These are phyloP conservation scores for Hyposoter didymator DNA, from an alignment of 2,888 invertebrate genomes.

Conservation along the genomic window DNA sequence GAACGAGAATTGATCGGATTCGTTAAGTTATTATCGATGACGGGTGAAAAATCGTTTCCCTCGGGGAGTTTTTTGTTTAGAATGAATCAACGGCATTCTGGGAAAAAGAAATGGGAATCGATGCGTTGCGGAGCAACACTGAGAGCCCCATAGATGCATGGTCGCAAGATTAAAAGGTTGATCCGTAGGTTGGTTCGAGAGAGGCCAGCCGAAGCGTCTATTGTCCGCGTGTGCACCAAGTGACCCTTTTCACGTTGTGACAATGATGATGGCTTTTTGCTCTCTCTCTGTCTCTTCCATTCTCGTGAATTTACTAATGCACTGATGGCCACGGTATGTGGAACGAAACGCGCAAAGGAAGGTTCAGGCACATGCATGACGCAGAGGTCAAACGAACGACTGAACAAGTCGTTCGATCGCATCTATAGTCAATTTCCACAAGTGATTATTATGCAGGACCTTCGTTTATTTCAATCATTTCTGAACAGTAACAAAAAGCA, in stretches of 20 bases:
- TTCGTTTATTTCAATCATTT: background rate
- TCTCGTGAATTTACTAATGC: constrained; percentile 47
- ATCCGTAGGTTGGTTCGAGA: constrained; percentile 54
- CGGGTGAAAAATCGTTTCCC: background rate
- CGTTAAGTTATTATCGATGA: background rate
- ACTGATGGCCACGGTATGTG: constrained; percentile 51
- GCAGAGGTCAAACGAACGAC: constrained; percentile 25
- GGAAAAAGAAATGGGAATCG: background rate
- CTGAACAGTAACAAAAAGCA: background rate
- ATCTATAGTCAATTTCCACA: background rate
- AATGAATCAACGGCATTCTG: background rate
- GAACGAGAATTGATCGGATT: background rate
- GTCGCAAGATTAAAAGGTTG: constrained; percentile 61
- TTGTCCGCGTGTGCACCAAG: constrained; percentile 62
- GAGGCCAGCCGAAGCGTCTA: constrained; percentile 38
- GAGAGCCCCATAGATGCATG: constrained; percentile 17
- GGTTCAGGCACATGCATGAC: constrained; percentile 22
- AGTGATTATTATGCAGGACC: constrained; percentile 9
- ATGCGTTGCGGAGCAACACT: background rate
- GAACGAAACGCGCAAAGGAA: constrained; percentile 60
- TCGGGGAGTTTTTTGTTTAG: background rate
- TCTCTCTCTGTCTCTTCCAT: constrained; percentile 28
- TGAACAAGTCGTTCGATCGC: constrained; percentile 40
- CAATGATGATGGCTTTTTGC: constrained; percentile 59
- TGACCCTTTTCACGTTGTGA: constrained; percentile 67